Evolutionary conservation across 1,140 invertebrate species (phyloP), one percentile per base, ranked within the genome.

Genomic region (Diorhabda carinulata): DNA sequence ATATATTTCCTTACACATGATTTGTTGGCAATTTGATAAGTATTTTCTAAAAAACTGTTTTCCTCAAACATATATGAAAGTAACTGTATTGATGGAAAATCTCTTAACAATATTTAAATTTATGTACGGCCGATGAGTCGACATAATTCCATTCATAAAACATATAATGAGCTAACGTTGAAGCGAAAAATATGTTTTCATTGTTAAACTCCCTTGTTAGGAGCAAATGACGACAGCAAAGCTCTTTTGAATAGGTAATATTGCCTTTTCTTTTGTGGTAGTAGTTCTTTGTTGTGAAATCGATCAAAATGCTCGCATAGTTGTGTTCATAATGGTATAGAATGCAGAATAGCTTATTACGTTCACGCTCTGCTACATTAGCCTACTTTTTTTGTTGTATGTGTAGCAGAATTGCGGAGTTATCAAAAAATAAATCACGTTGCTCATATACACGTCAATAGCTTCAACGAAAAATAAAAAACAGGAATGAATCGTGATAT

Each of bases 41-140:
- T 25, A 25, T 25, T 25, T 25, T 25, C 1, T 25, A 25, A 25
- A 25, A 25, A 25, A 25, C 47, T 52, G 47, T 52, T 52, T 52
- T 52, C 47, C n/a, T 52, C n/a, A n/a, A 52, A 52, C 47, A 6
- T 8, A 52, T 8, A 52, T 52, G n/a, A 25, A 25, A 25, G 25
- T n/a, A 52, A 52, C 47, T 52, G 47, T 52, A 52, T 52, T 52
- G 47, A 52, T 52, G 47, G 47, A 52, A 52, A 52, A 52, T 52
- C 47, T 52, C 47, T n/a, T 52, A 52, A 52, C 47, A 52, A 52
- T 52, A n/a, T 52, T 52, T 52, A 52, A 52, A 52, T 52, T 52
- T 52, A 52, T 52, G 47, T 52, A 52, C 3, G 47, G 47, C 47
- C 47, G 47, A 52, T 52, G 47, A 52, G 47, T 52, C 47, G 47